Evolutionary conservation across 2,797 vertebrate genomes (phyloP).

Genomic region (Pseudochirops corinnae): DNA sequence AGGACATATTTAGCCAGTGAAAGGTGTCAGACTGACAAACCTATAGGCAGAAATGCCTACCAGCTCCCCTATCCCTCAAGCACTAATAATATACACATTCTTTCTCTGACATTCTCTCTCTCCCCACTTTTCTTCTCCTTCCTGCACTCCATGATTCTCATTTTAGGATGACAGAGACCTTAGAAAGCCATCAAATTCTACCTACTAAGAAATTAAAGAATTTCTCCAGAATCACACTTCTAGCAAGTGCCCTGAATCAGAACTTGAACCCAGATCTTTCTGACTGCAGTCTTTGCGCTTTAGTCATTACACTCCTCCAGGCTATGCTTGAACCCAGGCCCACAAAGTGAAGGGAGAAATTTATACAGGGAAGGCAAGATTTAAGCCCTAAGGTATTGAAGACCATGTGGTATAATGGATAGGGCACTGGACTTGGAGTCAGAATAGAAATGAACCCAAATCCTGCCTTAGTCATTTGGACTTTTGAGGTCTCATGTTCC

Average conservation of each 20-base stretch:
- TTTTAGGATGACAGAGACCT: neutral
- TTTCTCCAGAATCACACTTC: neutral
- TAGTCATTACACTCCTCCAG: neutral
- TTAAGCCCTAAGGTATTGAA: neutral
- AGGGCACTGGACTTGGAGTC: neutral
- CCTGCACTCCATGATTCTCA: neutral
- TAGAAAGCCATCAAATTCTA: neutral
- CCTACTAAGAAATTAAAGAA: neutral
- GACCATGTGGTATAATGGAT: neutral
- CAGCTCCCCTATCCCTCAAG: neutral
- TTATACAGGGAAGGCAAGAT: neutral
- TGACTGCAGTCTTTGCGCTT: neutral
- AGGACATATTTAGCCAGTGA: neutral
- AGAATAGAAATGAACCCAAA: neutral
- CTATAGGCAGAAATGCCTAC: neutral
- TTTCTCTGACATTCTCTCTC: neutral
- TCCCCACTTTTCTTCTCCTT: neutral
- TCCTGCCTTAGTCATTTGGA: neutral
- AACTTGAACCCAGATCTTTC: neutral
- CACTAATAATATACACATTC: neutral
- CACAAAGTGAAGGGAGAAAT: neutral
- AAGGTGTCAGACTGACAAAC: constrained; percentile 20
- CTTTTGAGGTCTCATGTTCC: neutral
- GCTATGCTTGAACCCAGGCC: neutral
- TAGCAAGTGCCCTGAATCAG: too few species aligned